Conservation (phyloP, 2,113 vertebrate genomes). For the Atherinomorus stipes region DNA sequence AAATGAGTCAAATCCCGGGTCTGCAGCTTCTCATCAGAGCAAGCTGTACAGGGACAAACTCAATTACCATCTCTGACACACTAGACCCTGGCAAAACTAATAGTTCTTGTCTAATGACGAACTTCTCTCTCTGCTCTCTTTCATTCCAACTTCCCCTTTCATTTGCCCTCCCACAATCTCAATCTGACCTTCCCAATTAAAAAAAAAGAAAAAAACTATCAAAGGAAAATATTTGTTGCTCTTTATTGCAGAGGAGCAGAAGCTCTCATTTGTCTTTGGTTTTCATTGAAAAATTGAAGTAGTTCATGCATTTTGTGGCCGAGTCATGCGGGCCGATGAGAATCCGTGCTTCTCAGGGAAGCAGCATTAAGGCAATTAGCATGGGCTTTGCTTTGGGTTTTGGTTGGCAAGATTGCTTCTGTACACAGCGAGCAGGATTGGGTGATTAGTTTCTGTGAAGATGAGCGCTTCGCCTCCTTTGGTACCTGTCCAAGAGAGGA, state of each 20-base stretch:
- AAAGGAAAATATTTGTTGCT: slow-evolving; percentile 26
- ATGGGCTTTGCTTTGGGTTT: slow-evolving; percentile 74
- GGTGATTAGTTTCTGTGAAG: slow-evolving; percentile 74
- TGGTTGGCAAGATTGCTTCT: slow-evolving; percentile 59
- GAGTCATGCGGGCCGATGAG: slow-evolving; percentile 32
- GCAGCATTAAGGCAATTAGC: slow-evolving; percentile 77
- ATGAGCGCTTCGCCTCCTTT: slow-evolving; percentile 62
- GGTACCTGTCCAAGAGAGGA: slow-evolving; percentile 68
- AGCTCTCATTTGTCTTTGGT: slow-evolving; percentile 24
- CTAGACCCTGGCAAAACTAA: slow-evolving; percentile 38
- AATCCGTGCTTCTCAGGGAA: slow-evolving; percentile 64
- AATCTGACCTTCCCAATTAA: slow-evolving; percentile 22
- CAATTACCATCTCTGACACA: slow-evolving; percentile 66
- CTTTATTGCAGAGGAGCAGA: slow-evolving; percentile 23
- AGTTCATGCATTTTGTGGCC: slow-evolving; percentile 44
- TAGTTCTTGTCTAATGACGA: slow-evolving; percentile 54
- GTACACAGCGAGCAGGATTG: slow-evolving; percentile 67
- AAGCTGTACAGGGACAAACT: slow-evolving; percentile 57
- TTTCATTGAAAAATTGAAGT: slow-evolving; percentile 50
- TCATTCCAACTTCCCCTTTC: slow-evolving; percentile 25
- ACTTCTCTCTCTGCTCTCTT: slow-evolving; percentile 28
- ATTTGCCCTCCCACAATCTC: slow-evolving; percentile 9
- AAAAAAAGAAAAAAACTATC: slow-evolving; percentile 33
- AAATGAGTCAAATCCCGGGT: slow-evolving; percentile 65
- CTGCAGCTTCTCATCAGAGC: slow-evolving; percentile 72